phyloP scores from a whole-genome alignment of 2,888 invertebrate species.

The Zootermopsis nevadensis region DNA sequence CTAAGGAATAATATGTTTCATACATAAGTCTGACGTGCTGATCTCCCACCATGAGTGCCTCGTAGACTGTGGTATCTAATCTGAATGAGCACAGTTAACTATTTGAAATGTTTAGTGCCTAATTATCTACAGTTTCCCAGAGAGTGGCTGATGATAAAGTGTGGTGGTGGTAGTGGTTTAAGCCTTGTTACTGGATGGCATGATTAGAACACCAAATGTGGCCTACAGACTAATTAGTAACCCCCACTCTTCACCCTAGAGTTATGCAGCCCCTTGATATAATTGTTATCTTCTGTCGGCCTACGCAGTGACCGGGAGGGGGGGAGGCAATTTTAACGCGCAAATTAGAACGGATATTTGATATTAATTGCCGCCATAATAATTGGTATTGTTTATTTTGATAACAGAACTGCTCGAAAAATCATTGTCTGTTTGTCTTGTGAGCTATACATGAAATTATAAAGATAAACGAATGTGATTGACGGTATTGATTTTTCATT shows the following conservation, averaged over 20 bases:
- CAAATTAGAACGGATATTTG: conserved; percentile 1
- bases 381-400: not conserved
- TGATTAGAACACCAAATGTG: not conserved
- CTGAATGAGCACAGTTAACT: too few relatives aligned
- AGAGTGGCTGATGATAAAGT: not conserved
- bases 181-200: not conserved
- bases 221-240: conserved; percentile 1
- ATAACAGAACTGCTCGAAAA: not conserved
- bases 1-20: too few relatives aligned
- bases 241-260: not conserved
- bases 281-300: not conserved
- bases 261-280: too few relatives aligned
- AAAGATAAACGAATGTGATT: too few relatives aligned
- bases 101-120: not conserved
- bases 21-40: too few relatives aligned
- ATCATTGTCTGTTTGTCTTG: not conserved
- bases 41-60: too few relatives aligned
- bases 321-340: not conserved
- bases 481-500: too few relatives aligned
- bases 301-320: not conserved
- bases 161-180: too few relatives aligned
- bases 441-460: too few relatives aligned
- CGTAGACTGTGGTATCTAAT: too few relatives aligned
- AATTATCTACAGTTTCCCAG: conserved; percentile 23
- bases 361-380: not conserved